Percentiles rank a stretch among this genome's conserved stretches.
Evolutionary conservation across 2,113 vertebrate genomes (phyloP).

Genomic region (Sturnus vulgaris): DNA sequence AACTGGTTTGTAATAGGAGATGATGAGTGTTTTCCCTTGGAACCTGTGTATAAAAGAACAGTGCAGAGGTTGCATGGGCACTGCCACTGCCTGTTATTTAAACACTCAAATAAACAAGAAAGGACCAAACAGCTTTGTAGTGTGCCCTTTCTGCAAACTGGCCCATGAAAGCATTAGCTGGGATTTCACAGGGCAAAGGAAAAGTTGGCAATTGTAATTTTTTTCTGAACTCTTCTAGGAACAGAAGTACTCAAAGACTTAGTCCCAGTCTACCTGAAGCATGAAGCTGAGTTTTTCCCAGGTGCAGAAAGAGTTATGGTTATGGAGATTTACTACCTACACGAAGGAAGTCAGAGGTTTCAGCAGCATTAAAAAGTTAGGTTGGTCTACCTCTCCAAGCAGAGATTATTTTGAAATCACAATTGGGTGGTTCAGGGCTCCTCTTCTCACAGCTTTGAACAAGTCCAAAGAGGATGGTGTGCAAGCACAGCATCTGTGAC

Average conservation of each 20-base stretch:
- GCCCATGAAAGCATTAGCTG: neutral
- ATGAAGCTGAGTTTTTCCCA: neutral
- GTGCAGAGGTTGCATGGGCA: rapidly evolving
- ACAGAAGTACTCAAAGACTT: neutral
- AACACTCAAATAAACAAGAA: neutral
- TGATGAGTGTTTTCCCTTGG: neutral
- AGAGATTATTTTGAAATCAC: neutral
- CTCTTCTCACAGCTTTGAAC: neutral
- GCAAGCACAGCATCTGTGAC: neutral
- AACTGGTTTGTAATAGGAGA: neutral
- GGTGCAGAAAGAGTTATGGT: neutral
- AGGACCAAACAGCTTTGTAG: neutral
- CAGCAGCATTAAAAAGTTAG: neutral
- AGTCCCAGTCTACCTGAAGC: neutral
- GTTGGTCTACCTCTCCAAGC: neutral
- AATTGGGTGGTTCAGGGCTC: neutral
- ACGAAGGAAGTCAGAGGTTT: neutral
- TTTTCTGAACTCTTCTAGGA: neutral
- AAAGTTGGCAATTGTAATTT: neutral
- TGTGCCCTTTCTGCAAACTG: neutral
- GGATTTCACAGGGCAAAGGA: neutral
- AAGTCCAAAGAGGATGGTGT: neutral
- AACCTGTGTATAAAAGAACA: neutral
- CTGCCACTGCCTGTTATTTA: neutral
- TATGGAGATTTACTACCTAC: neutral